Evolutionary conservation across 2,797 vertebrate genomes (phyloP).

Genomic region (Graptemys geographica): DNA sequence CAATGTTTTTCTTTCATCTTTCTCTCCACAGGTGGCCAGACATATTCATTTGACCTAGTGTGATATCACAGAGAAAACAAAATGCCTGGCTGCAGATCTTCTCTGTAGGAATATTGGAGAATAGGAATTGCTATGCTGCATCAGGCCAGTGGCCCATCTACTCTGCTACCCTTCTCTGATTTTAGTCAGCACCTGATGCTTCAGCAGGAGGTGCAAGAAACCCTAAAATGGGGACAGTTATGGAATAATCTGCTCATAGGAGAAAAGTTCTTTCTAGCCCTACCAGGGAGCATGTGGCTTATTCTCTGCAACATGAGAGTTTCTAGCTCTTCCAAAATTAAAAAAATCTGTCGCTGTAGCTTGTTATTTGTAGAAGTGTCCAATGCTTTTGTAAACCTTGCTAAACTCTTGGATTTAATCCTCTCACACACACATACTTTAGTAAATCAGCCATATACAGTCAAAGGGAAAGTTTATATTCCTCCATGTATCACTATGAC

Average conservation of each 20-base stretch:
- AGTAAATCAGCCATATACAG: neutral
- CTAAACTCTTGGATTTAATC: neutral
- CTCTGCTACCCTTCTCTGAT: neutral
- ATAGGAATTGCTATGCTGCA: neutral
- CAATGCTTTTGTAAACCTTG: neutral
- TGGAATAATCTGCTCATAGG: neutral
- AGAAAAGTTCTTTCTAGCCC: neutral
- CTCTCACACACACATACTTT: neutral
- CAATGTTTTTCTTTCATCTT: neutral
- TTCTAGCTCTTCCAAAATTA: neutral
- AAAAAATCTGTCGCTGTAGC: neutral
- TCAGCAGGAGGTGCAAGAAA: neutral
- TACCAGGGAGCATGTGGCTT: neutral
- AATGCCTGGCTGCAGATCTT: neutral
- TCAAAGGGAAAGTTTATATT: neutral
- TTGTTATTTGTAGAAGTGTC: neutral
- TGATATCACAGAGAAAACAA: rapidly evolving
- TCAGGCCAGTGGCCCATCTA: neutral
- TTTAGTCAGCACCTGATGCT: neutral
- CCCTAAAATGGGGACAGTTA: neutral
- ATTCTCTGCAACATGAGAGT: neutral
- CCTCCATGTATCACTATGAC: neutral
- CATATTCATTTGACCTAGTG: neutral
- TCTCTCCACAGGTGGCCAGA: neutral
- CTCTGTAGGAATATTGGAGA: neutral